A percentile compares a stretch with the other conserved stretches of the same genome.
Evolutionary conservation across 2,113 vertebrate species (phyloP).

Genomic region (Takifugu bimaculatus): DNA sequence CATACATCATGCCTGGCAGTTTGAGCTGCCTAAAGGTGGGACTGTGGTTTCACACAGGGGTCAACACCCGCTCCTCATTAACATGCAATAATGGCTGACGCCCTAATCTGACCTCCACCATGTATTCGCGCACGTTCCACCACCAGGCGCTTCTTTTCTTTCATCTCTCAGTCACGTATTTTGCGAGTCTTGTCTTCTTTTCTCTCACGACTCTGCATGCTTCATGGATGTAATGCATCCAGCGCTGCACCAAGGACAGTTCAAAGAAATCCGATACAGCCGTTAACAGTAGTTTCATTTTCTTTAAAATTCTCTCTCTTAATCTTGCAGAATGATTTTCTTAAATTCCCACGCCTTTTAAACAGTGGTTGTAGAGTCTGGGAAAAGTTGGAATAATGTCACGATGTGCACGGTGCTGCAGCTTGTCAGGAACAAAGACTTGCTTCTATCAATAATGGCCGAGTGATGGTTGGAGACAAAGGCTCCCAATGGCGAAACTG

Average conservation of each 20-base stretch:
- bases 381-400: slow-evolving; percentile 43
- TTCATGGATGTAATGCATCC: slow-evolving; percentile 24
- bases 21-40: slow-evolving; percentile 55
- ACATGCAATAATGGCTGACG: slow-evolving; percentile 60
- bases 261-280: slow-evolving; percentile 49
- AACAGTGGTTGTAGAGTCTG: slow-evolving; percentile 47
- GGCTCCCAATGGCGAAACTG: slow-evolving; percentile 37
- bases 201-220: slow-evolving; percentile 22
- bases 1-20: slow-evolving; percentile 30
- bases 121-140: slow-evolving; percentile 55
- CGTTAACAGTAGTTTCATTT: slow-evolving; percentile 46
- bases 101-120: slow-evolving; percentile 37
- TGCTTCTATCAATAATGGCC: slow-evolving; percentile 53
- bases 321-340: slow-evolving; percentile 20
- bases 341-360: slow-evolving; percentile 31
- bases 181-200: slow-evolving; percentile 34
- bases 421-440: slow-evolving; percentile 53
- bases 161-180: slow-evolving; percentile 62
- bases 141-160: slow-evolving; percentile 48
- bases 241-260: slow-evolving; percentile 33
- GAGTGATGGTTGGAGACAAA: slow-evolving; percentile 59
- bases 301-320: slow-evolving; percentile 32
- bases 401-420: slow-evolving; percentile 43
- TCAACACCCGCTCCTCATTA: slow-evolving; percentile 58
- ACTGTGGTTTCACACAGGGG: slow-evolving; percentile 36